Evolutionary conservation across 53 echinoderm and acorn worm genomes (phyloP).

Genomic region (Astropecten irregularis): DNA sequence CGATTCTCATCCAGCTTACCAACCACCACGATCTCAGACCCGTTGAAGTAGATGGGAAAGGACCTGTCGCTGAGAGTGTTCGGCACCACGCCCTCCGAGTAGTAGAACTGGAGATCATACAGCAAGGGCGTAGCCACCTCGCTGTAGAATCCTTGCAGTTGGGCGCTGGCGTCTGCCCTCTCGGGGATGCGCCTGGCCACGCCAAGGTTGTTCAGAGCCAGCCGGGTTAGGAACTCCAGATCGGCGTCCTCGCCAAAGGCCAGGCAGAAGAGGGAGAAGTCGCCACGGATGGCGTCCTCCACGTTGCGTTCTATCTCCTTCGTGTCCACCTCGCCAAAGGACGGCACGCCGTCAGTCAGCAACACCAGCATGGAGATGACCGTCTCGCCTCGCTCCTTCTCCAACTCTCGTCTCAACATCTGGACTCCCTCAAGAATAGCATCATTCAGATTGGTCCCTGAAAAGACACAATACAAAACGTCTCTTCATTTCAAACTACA

Average conservation of each 20-base stretch:
- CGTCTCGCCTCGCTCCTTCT: conserved; percentile 58
- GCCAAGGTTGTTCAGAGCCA: conserved; percentile 85
- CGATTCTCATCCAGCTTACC: conserved; percentile 71
- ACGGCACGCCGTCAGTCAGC: conserved; percentile 90
- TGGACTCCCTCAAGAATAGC: conserved; percentile 87
- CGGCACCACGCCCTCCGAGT: conserved; percentile 70
- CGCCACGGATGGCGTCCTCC: conserved; percentile 59
- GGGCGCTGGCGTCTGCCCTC: conserved; percentile 78
- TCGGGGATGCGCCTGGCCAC: conserved; percentile 85
- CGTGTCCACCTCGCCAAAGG: conserved; percentile 81
- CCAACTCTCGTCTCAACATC: conserved; percentile 79
- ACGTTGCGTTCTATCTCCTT: conserved; percentile 82
- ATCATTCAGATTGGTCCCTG: conserved; percentile 92
- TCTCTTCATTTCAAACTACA: too few relatives aligned
- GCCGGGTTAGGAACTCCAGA: conserved; percentile 61
- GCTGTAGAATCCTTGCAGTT: conserved; percentile 84
- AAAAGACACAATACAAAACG: neutral
- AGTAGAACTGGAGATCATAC: conserved; percentile 80
- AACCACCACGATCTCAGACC: conserved; percentile 93
- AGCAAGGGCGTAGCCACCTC: conserved; percentile 94
- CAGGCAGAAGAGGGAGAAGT: conserved; percentile 62
- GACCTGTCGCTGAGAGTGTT: conserved; percentile 72
- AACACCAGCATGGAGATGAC: conserved; percentile 90
- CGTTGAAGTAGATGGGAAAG: conserved; percentile 94
- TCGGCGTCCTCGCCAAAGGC: conserved; percentile 62